A percentile compares a stretch with the other conserved stretches of the same genome.
phyloP scores from a whole-genome alignment of 2,113 vertebrate genomes.

The Tachysurus vachellii region DNA sequence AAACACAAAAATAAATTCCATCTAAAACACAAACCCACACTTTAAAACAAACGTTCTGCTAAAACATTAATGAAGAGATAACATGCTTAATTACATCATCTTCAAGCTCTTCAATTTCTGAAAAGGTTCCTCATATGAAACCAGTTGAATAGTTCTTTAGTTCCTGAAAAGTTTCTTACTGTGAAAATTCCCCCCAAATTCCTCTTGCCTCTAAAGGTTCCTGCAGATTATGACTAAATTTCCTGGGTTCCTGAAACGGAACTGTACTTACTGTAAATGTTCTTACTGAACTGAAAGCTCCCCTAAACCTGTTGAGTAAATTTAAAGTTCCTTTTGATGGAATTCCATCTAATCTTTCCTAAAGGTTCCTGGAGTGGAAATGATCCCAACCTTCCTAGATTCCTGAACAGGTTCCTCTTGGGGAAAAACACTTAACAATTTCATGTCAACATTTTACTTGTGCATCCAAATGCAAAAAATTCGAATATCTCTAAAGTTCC shows the following conservation, averaged over 20 bases:
- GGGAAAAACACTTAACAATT: background rate
- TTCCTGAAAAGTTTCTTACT: background rate
- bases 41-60: no score
- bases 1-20: background rate
- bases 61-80: background rate
- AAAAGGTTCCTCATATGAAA: background rate
- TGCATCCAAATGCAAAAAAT: no score
- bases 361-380: no score
- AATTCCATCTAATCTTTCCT: no score
- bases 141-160: background rate
- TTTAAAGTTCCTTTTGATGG: no score
- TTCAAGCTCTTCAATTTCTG: background rate
- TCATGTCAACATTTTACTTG: no score
- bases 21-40: background rate
- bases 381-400: background rate
- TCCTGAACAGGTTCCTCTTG: background rate
- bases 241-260: background rate
- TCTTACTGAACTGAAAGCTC: no score
- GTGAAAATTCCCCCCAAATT: no score
- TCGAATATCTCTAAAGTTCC: background rate
- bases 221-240: background rate
- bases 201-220: no score
- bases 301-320: no score
- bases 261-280: no score
- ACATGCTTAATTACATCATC: background rate